Conservation (phyloP, 92 coral and sea anemone genomes). For the Epizoanthus stellaris region DNA sequence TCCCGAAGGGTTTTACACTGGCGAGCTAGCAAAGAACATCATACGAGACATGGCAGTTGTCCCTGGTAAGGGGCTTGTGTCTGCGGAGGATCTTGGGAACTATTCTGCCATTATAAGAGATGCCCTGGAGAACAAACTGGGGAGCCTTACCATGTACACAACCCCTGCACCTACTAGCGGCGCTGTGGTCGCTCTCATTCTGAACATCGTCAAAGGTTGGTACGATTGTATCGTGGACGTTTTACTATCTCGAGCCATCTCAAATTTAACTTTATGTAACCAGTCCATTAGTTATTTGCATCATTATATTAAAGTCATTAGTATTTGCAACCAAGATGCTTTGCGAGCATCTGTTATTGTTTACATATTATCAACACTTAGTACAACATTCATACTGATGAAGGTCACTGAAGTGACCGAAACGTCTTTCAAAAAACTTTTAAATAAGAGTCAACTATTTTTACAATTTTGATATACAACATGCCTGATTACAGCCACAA, state of each 20-base stretch:
- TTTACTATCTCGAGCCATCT: neutral
- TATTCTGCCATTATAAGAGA: constrained; percentile 47
- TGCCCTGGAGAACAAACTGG: constrained; percentile 47
- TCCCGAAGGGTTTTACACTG: constrained; percentile 81
- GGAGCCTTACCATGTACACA: constrained; percentile 66
- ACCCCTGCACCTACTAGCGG: constrained; percentile 92
- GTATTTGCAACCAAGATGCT: no score
- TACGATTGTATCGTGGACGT: neutral
- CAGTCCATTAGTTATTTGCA: no score
- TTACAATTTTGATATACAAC: no score
- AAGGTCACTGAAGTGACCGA: no score
- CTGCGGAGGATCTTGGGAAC: constrained; percentile 63
- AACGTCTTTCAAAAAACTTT: no score
- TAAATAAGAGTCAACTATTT: no score
- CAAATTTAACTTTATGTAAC: no score
- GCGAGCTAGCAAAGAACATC: constrained; percentile 68
- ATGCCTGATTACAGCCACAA: no score
- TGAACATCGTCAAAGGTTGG: constrained; percentile 84
- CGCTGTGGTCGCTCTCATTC: constrained; percentile 76
- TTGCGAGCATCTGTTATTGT: no score
- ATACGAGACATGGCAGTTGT: constrained; percentile 58
- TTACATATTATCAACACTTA: no score
- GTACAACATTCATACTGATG: no score
- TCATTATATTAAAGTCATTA: no score
- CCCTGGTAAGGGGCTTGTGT: constrained; percentile 52